Base-by-base conservation (phyloP, 1,140 invertebrate genomes). In the Bacillus rossius region DNA sequence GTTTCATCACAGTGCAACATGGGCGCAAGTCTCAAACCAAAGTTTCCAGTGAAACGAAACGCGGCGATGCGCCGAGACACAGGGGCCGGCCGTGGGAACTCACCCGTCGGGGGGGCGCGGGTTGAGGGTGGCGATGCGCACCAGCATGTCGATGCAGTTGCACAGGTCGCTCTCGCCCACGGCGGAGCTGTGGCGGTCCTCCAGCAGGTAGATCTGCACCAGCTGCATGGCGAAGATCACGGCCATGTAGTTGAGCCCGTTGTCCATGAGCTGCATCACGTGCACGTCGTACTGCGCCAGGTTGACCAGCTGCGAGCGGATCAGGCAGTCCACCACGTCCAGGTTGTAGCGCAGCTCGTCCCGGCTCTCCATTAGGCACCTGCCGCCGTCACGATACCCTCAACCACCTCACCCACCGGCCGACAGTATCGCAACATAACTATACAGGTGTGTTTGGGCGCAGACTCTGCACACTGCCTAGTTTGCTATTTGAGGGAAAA, bases 141-240 rank as follows among this genome's bases (percentile, higher is more conserved):
- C 82, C 3, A 96, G 75, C 51, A 86, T 84, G 62, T 95, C 92
- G 37, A 95, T 87, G 0, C 89, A 94, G 64, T 91, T 86, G 66
- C 81, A 86, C 22, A 98, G 78, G 69, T 96, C 92, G 51, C 84
- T 85, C 73, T 96, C 94, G 10, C 83, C 85, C 8, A 94, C 82
- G 60, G 84, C 81, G 37, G 84, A 82, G 53, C 84, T 88, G 57
- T 85, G 84, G 57, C 90, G 79, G 65, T 96, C 92, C 64, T 96
- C 93, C 42, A 96, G 82, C 8, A 96, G 76, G 67, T 94, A 92
- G 48, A 91, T 75, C 71, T 96, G 91, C 0, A 97, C 82, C 13
- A 98, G 76, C 66, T 96, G 91, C 84, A 94, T 96, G 2, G 91
- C 91, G 70, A 97, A 96, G 0, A 81, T 81, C 1, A 94, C 86